Evolutionary conservation across 2,113 vertebrate genomes (phyloP), one percentile per base, ranked within the genome.

Genomic region (Noturus placidus): DNA sequence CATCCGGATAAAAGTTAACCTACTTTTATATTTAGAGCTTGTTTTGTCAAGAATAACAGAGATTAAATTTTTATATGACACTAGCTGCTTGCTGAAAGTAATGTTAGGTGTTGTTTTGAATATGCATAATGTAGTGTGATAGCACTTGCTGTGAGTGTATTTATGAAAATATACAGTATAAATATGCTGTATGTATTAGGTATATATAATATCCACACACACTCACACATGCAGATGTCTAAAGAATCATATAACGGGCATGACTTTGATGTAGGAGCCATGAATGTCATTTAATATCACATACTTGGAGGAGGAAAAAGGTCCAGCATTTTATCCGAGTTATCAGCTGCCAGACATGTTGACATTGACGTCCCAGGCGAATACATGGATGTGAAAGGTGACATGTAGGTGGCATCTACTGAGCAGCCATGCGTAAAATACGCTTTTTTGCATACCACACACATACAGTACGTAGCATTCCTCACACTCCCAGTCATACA

Each of bases 1-100:
- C 85, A 92, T 92, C 89, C 88, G 89, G 92, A 92, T 87, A 92
- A 88, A 83, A 89, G 90, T 89, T 92, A 92, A 92, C 93, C 92
- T 93, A 89, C 30, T 93, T 94, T 92, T 89, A 85, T 90, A 76
- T 84, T 82, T 91, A 90, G 91, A 91, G 92, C 90, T 90, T 56
- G 87, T 91, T 90, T 88, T 33, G 1, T 88, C 88, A 82, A 59
- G 50, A 80, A 42, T 35, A 70, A 42, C 4, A 35, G 54, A 81
- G 77, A 83, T 38, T 33, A 38, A 38, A 56, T 61, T 82, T 81
- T 61, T 42, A 82, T 61, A 61, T 38, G 35, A 61, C 33, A 61
- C 35, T 42, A 56, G 33, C 56, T 61, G 33, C 79, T 27, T 25
- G 42, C 33, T 82, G 56, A 82, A 42, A 14, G 33, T 59, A 13